A percentile compares a stretch with the other conserved stretches of the same genome.
Evolutionary conservation across 2,888 invertebrate genomes (phyloP).

Genomic region (Lottia scabra): DNA sequence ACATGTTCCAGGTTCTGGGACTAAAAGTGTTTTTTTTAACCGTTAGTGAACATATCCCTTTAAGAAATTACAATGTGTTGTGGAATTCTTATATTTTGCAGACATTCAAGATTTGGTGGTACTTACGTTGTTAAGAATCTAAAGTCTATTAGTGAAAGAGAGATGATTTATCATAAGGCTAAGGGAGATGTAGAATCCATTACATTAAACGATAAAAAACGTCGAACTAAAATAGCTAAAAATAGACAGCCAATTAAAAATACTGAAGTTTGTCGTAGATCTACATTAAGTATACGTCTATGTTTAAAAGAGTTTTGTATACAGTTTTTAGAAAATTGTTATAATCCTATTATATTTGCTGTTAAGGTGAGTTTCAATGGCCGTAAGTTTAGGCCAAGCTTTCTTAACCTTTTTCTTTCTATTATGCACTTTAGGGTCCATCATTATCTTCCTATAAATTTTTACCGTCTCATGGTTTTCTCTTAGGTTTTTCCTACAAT

Average conservation of each 20-base stretch:
- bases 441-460: too few species aligned
- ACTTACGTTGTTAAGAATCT: conserved; percentile 92
- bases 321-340: conserved; percentile 91
- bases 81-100: conserved; percentile 61
- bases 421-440: too few species aligned
- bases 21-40: too few species aligned
- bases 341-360: conserved; percentile 91
- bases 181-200: conserved; percentile 82
- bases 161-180: conserved; percentile 87
- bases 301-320: conserved; percentile 92
- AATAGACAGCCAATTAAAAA: conserved; percentile 80
- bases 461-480: too few species aligned
- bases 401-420: too few species aligned
- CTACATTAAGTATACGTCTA: conserved; percentile 88
- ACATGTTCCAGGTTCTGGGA: too few species aligned
- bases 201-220: conserved; percentile 82
- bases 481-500: too few species aligned
- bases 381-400: too few species aligned
- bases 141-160: conserved; percentile 90
- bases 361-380: conserved; percentile 77
- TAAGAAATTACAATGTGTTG: background rate
- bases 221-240: conserved; percentile 79
- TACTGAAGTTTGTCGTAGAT: conserved; percentile 78
- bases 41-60: too few species aligned
- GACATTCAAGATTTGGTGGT: conserved; percentile 94